Conservation (phyloP, 2,113 vertebrate species). For the Diphyllodes magnificus region DNA sequence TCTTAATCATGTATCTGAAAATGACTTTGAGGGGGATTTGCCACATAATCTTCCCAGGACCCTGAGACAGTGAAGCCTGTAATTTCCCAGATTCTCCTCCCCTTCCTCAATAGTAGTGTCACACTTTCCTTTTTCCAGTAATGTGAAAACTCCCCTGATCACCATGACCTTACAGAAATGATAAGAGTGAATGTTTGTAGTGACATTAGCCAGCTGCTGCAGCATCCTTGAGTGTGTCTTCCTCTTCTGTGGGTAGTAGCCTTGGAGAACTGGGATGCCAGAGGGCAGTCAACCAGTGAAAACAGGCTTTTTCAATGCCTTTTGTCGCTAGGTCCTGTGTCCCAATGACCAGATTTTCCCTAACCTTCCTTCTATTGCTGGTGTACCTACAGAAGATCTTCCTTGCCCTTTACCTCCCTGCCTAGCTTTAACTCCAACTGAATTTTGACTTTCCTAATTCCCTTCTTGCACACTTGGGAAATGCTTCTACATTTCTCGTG, state of each 20-base stretch:
- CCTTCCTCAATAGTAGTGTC: neutral
- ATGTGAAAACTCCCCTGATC: neutral
- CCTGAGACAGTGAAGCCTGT: neutral
- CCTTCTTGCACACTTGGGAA: neutral
- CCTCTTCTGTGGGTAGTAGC: neutral
- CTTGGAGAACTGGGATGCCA: neutral
- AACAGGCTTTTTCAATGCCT: neutral
- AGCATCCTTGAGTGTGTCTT: neutral
- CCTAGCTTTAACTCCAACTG: neutral
- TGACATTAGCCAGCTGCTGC: neutral
- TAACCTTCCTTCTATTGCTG: neutral
- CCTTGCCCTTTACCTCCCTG: neutral
- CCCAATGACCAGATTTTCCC: neutral
- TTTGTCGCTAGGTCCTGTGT: neutral
- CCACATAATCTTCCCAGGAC: neutral
- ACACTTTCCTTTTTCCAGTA: neutral
- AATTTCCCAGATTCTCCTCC: neutral
- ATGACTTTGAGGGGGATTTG: neutral
- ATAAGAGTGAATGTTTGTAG: neutral
- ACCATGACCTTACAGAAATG: neutral
- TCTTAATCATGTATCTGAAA: neutral
- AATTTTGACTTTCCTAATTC: neutral
- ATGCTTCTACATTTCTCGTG: neutral
- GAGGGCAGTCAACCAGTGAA: neutral
- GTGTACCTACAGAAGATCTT: neutral